These are phyloP conservation scores for Mungos mungo DNA, from an alignment of 2,113 vertebrate genomes.

Conservation along the genomic window DNA sequence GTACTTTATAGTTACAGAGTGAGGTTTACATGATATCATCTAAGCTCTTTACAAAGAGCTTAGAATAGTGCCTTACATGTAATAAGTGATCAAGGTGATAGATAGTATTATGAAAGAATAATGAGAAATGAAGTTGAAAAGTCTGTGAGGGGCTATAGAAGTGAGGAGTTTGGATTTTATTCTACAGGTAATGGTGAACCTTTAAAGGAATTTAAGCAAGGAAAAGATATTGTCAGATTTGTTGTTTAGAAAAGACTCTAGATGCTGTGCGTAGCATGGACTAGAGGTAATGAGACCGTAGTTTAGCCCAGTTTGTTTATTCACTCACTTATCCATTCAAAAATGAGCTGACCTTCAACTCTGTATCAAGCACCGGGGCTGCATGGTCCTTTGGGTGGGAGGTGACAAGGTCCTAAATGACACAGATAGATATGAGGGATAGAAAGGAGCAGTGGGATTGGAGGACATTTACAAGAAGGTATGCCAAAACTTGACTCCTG, in stretches of 20 bases:
- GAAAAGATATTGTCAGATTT: background rate
- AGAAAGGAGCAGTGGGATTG: background rate
- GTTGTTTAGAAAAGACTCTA: background rate
- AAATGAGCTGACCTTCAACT: background rate
- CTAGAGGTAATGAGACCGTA: background rate
- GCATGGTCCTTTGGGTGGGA: background rate
- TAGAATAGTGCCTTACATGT: background rate
- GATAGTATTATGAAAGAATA: background rate
- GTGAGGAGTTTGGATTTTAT: constrained; percentile 1
- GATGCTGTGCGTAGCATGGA: background rate
- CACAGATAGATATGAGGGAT: background rate
- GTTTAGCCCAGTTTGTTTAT: background rate
- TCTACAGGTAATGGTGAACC: background rate
- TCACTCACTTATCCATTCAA: background rate
- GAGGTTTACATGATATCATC: background rate
- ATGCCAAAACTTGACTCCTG: background rate
- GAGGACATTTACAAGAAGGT: background rate
- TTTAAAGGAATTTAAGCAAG: background rate
- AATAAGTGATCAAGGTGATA: background rate
- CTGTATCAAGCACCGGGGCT: background rate
- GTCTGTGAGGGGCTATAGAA: background rate
- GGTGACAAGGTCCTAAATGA: background rate
- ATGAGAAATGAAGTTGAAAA: background rate
- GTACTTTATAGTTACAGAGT: background rate
- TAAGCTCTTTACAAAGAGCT: background rate